Conservation (phyloP, 2,113 vertebrate species). For the Terrapene triunguis region DNA sequence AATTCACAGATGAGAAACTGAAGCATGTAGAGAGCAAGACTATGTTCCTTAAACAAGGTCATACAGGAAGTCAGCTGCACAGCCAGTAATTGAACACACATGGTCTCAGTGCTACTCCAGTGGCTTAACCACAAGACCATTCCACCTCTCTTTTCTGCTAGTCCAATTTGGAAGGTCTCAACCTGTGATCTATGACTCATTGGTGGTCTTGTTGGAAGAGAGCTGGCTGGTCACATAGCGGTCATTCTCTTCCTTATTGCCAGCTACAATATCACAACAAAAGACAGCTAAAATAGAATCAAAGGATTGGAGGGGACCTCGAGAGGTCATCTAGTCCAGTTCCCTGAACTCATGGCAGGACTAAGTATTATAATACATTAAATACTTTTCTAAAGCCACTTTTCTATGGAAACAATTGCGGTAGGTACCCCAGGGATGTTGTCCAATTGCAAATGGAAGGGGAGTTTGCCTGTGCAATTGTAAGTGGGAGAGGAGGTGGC, state of each 20-base stretch:
- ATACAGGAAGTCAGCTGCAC: accelerated
- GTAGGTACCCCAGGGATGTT: background rate
- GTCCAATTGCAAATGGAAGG: background rate
- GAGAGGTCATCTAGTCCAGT: too few relatives aligned
- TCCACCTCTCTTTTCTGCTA: background rate
- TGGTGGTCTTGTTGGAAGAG: too few relatives aligned
- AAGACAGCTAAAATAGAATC: background rate
- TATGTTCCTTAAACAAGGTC: background rate
- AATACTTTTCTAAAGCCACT: background rate
- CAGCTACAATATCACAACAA: background rate
- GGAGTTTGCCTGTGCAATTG: background rate
- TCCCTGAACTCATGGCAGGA: too few relatives aligned
- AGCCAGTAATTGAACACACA: background rate
- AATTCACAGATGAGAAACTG: background rate
- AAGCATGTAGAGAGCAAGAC: accelerated
- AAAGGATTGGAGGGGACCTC: too few relatives aligned
- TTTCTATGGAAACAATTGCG: background rate
- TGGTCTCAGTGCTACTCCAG: background rate
- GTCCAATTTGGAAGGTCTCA: background rate
- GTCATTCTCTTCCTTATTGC: background rate
- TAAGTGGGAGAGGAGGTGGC: background rate
- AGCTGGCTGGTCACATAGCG: too few relatives aligned
- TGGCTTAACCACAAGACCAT: background rate
- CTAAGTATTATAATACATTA: background rate
- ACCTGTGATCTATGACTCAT: background rate